Evolutionary conservation across 2,888 invertebrate genomes (phyloP), one percentile per base, ranked within the genome.

Genomic region (Onchidella celtica): DNA sequence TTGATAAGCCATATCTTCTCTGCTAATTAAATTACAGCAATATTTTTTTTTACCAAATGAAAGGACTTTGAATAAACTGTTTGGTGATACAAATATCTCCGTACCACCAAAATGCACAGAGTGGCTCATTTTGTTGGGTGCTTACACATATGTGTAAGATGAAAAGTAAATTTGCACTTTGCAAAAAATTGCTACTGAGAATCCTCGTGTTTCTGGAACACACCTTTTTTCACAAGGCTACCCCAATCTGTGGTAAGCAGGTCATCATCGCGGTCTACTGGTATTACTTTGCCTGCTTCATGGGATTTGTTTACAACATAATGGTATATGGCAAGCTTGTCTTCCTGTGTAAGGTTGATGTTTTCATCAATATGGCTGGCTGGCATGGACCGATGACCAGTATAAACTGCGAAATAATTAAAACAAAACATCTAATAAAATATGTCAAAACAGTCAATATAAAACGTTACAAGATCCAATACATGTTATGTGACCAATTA

Each of bases 261-360:
- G 68, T 91, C 91, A 86, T 91, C 91, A 21, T 86, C 76, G 32
- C 63, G 69, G 59, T 89, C 88, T 4, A 90, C 84, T 61, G 86
- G 85, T 21, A 85, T 86, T 21, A 88, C 82, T 68, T 89, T 87
- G 38, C 89, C 87, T 32, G 85, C 85, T 27, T 88, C 87, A 76
- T 90, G 91, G 1, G 88, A 88, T 61, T 84, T 83, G 55, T 85
- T 69, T 6, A 91, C 86, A 17, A 90, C 88, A 83, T 91, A 89
- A 40, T 91, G 88, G 65, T 92, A 89, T 9, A 93, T 80, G 17
- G 91, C 91, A 6, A 91, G 86, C 57, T 92, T 84, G 79, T 93
- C 92, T 47, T 89, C 87, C 3, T 87, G 85, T 21, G 88, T 88
- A 36, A 92, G 84, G 61, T 89, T 87, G 21, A 86, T 84, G 68